These are phyloP conservation scores for Neosilurus mollespiculum DNA, from an alignment of 2,797 vertebrate genomes.

Conservation along the genomic window DNA sequence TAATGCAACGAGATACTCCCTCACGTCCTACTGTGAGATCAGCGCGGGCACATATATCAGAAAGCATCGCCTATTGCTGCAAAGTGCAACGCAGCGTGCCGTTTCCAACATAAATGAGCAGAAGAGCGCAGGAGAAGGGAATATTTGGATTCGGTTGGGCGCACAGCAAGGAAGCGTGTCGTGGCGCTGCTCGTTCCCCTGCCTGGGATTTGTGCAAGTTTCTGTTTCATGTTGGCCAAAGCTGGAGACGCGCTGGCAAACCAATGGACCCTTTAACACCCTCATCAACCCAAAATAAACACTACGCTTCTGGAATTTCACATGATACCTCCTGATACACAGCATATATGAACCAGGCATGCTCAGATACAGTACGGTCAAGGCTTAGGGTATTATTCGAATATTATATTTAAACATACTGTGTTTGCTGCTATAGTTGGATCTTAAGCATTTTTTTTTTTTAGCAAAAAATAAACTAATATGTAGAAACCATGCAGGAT, in stretches of 20 bases:
- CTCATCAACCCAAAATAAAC: slow-evolving; percentile 44
- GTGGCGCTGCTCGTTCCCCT: slow-evolving; percentile 29
- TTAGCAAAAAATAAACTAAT: neutral
- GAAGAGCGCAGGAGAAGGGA: slow-evolving; percentile 27
- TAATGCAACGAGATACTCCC: slow-evolving; percentile 58
- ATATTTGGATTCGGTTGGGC: slow-evolving; percentile 40
- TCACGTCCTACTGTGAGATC: slow-evolving; percentile 46
- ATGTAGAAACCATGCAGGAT: neutral
- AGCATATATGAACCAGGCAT: slow-evolving; percentile 14
- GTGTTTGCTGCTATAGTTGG: neutral
- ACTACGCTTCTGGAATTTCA: slow-evolving; percentile 18
- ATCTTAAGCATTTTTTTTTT: neutral
- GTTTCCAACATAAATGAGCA: slow-evolving; percentile 54
- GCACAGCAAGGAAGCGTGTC: slow-evolving; percentile 36
- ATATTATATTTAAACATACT: slow-evolving; percentile 5
- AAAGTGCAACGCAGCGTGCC: slow-evolving; percentile 45
- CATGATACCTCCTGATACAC: slow-evolving; percentile 18
- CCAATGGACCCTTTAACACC: slow-evolving; percentile 39
- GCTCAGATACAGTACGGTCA: slow-evolving; percentile 10
- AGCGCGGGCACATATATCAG: slow-evolving; percentile 52
- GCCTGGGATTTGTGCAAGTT: slow-evolving; percentile 36
- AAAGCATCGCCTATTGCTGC: slow-evolving; percentile 42
- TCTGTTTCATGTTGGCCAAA: slow-evolving; percentile 35
- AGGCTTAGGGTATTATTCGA: neutral
- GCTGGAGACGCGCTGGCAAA: slow-evolving; percentile 33